Evolutionary conservation across 2,888 invertebrate species (phyloP).

Genomic region (Trichogramma evanescens): DNA sequence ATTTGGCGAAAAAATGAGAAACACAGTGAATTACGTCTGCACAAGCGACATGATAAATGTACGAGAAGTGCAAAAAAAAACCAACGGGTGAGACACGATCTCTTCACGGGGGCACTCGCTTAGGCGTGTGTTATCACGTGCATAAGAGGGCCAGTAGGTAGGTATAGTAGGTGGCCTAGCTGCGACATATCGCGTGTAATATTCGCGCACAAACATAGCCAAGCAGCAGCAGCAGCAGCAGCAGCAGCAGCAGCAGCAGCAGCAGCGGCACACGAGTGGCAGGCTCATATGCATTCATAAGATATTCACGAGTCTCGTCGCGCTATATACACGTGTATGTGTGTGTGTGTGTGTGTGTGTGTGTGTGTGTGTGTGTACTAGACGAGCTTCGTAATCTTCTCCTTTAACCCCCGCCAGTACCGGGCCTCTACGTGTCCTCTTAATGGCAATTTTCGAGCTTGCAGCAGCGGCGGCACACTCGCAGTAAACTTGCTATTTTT

Average conservation of each 20-base stretch:
- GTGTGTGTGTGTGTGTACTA: no score
- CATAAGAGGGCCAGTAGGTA: no score
- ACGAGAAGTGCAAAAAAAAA: no score
- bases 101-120: neutral
- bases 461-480: neutral
- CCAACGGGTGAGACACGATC: neutral
- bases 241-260: no score
- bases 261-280: conserved; percentile 15
- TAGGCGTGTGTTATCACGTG: no score
- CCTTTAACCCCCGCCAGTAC: neutral
- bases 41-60: no score
- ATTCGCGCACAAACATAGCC: conserved; percentile 4
- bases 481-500: neutral
- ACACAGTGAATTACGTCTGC: no score
- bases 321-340: neutral
- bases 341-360: no score
- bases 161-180: neutral
- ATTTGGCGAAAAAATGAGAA: no score
- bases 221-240: neutral
- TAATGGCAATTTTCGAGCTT: conserved; percentile 13
- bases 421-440: neutral
- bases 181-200: conserved; percentile 28
- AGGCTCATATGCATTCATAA: conserved; percentile 36
- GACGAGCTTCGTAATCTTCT: neutral
- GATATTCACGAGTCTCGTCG: conserved; percentile 34